Base-by-base conservation (phyloP, 2,888 invertebrate genomes). In the Diarsia mendica region DNA sequence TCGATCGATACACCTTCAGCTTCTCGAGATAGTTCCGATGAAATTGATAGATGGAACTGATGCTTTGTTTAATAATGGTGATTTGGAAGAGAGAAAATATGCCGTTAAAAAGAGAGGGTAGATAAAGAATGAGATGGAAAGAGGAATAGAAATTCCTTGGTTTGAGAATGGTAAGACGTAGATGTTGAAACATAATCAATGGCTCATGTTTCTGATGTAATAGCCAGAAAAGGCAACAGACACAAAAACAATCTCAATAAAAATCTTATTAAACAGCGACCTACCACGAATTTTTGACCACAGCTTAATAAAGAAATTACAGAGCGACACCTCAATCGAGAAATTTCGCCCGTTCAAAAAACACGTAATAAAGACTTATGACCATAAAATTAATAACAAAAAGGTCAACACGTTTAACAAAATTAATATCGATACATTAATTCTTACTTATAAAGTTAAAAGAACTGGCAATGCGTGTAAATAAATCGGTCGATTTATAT, bases 401-500 rank as follows among this genome's bases (percentile, higher is more conserved):
- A 78, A 83, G 75, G 70, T 80, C 87, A 87, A 78, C 80, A 69
- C 72, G 83, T 83, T 87, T 76, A 87, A 77, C 63, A 72, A 75
- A 72, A 86, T 84, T 78, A 82, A 84, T 73, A 67, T 67, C 55
- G 46, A 80, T 72, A 46, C 64, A 86, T 84, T 79, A 82, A 79
- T 77, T 63, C 11, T 69, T 70, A 71, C 67, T 63, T 72, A 67
- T 75, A 87, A 82, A 77, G 77, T 77, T 82, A 85, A 83, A 86
- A 87, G 82, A 87, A 89, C 90, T 89, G 86, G 88, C 82, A 77
- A 79, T 88, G 87, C 88, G 84, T 86, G 84, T 84, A 87, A 87
- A 89, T 85, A 88, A 89, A 90, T 91, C 88, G 89, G 84, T 90
- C 90, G 88, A 91, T 87, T 86, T 86, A 87, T 77, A 83, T 83